These are phyloP conservation scores for Frankliniella intonsa DNA, from an alignment of 2,888 invertebrate species.

Conservation along the genomic window DNA sequence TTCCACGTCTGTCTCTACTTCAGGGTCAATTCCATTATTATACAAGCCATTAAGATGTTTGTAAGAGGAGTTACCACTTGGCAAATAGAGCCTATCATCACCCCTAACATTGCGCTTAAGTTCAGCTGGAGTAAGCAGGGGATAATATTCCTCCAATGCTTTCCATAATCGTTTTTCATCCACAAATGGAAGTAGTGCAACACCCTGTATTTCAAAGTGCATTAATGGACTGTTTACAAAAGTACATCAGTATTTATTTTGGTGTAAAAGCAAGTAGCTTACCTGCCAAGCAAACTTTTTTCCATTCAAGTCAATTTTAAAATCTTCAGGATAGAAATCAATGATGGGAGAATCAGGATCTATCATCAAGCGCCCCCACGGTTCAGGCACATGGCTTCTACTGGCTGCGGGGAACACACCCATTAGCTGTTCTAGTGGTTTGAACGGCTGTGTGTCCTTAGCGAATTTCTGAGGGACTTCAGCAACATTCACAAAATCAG, in stretches of 20 bases:
- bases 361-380: constrained; percentile 92
- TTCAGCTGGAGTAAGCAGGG: constrained; percentile 62
- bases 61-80: constrained; percentile 64
- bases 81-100: constrained; percentile 84
- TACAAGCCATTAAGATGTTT: constrained; percentile 67
- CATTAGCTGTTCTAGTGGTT: constrained; percentile 97
- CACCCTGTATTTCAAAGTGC: constrained; percentile 55
- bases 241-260: background rate
- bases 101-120: constrained; percentile 76
- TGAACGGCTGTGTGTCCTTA: constrained; percentile 84
- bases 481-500: constrained; percentile 90
- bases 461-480: constrained; percentile 84
- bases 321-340: constrained; percentile 97
- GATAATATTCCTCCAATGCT: constrained; percentile 76
- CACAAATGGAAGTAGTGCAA: constrained; percentile 95
- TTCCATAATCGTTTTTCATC: constrained; percentile 85
- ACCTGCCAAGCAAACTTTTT: constrained; percentile 98
- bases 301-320: constrained; percentile 96
- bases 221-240: background rate
- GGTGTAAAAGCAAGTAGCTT: background rate
- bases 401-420: constrained; percentile 98
- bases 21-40: constrained; percentile 50
- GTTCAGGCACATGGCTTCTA: constrained; percentile 83
- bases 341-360: constrained; percentile 89
- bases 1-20: constrained; percentile 57